These are phyloP conservation scores for Gopherus evgoodei DNA, from an alignment of 2,113 vertebrate genomes.

Conservation along the genomic window DNA sequence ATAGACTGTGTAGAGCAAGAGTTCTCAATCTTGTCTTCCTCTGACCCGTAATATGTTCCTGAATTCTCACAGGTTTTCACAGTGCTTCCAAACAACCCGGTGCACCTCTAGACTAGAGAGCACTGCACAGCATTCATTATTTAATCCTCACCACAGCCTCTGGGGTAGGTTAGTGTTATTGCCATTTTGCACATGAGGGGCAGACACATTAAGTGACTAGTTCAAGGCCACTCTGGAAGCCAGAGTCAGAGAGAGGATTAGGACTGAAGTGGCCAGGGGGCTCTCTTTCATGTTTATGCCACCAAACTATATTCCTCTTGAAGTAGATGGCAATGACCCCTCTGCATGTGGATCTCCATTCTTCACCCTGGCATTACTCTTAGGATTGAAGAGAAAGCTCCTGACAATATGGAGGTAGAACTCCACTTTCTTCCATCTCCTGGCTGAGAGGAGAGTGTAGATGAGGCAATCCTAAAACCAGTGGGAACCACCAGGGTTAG, in stretches of 20 bases:
- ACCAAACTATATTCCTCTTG: neutral
- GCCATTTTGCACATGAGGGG: neutral
- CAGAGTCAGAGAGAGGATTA: neutral
- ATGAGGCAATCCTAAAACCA: neutral
- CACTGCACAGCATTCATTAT: neutral
- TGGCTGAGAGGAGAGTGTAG: neutral
- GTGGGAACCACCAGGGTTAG: rapidly evolving
- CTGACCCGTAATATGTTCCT: neutral
- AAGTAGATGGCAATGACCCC: rapidly evolving
- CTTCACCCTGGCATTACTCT: neutral
- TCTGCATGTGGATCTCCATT: rapidly evolving
- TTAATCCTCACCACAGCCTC: rapidly evolving
- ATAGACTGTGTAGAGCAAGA: neutral
- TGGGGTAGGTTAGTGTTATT: neutral
- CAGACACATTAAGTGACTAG: neutral
- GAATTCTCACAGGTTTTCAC: neutral
- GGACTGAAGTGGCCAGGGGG: neutral
- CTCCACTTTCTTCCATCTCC: neutral
- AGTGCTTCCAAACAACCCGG: neutral
- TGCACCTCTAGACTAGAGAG: neutral
- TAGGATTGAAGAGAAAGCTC: neutral
- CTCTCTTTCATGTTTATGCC: neutral
- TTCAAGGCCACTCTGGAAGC: neutral
- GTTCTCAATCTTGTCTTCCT: neutral
- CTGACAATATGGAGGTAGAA: neutral